Conservation (phyloP, 2,797 vertebrate genomes). For the Darevskia nairensis region DNA sequence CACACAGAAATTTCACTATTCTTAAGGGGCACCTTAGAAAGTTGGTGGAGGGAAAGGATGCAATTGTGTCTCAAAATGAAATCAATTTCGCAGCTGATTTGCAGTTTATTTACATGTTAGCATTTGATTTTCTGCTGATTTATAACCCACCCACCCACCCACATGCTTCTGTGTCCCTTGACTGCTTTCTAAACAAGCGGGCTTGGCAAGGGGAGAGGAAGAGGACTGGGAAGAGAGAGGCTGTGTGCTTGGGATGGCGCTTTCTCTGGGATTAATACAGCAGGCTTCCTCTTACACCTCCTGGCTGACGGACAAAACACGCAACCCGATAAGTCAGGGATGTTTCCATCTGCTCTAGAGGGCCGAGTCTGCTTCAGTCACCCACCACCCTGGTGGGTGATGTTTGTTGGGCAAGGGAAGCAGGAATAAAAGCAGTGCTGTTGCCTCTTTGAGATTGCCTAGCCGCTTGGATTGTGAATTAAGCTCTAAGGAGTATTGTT, state of each 20-base stretch:
- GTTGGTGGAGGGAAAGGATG: constrained; percentile 74
- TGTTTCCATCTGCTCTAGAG: not conserved
- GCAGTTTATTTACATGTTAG: constrained; percentile 84
- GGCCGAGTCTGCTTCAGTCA: not conserved
- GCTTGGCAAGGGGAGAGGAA: constrained; percentile 50
- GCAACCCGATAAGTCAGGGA: too few species aligned
- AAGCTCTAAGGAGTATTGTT: not conserved
- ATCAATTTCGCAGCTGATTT: constrained; percentile 83
- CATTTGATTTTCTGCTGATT: constrained; percentile 82
- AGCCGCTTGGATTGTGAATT: not conserved
- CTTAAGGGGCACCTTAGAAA: constrained; percentile 82
- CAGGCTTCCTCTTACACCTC: not conserved
- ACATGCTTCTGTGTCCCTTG: constrained; percentile 60
- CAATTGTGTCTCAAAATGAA: constrained; percentile 76
- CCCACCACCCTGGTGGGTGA: not conserved
- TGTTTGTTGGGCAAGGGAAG: not conserved
- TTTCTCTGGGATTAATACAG: not conserved
- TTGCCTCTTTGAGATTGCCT: not conserved
- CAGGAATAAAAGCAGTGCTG: not conserved
- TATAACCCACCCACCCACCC: constrained; percentile 72
- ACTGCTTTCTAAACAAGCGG: constrained; percentile 71
- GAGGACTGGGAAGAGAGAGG: not conserved
- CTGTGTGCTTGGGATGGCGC: not conserved
- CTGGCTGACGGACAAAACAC: not conserved
- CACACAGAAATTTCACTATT: constrained; percentile 80